A percentile compares a stretch with the other conserved stretches of the same genome.
These are phyloP conservation scores for Protomyctophum bolini DNA, from an alignment of 2,113 vertebrate genomes.

Conservation along the genomic window DNA sequence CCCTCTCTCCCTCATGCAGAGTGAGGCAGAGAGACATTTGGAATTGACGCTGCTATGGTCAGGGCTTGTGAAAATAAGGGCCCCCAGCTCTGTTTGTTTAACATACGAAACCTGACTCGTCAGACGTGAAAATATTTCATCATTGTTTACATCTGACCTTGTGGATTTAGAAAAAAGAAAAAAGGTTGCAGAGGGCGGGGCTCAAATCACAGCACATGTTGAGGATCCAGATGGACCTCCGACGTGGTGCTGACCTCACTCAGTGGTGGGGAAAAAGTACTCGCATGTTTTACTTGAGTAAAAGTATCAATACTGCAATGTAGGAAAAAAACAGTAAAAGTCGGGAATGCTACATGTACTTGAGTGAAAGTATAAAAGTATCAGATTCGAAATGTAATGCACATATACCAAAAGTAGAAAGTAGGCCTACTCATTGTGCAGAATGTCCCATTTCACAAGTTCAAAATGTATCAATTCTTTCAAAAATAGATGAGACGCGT, in stretches of 20 bases:
- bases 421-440: too few species aligned
- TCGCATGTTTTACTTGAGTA: too few species aligned
- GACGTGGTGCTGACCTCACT: not conserved
- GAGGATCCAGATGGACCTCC: conserved; percentile 4
- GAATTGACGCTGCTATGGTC: not conserved
- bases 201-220: conserved; percentile 2
- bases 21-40: not conserved
- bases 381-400: too few species aligned
- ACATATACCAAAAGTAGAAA: too few species aligned
- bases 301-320: too few species aligned
- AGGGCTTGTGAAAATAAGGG: conserved; percentile 17
- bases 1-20: conserved; percentile 1
- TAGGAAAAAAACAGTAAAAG: too few species aligned
- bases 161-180: conserved; percentile 6
- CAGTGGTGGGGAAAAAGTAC: not conserved
- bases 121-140: conserved; percentile 25
- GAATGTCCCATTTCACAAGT: too few species aligned
- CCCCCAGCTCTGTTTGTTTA: conserved; percentile 31
- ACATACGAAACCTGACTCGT: conserved; percentile 19
- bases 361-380: too few species aligned
- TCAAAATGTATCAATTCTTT: too few species aligned
- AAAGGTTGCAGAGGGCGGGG: not conserved
- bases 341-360: too few species aligned
- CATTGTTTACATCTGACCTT: conserved; percentile 25
- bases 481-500: too few species aligned